A percentile compares a stretch with the other conserved stretches of the same genome.
Conservation (phyloP, 2,888 invertebrate species). For the Platycnemis pennipes region DNA sequence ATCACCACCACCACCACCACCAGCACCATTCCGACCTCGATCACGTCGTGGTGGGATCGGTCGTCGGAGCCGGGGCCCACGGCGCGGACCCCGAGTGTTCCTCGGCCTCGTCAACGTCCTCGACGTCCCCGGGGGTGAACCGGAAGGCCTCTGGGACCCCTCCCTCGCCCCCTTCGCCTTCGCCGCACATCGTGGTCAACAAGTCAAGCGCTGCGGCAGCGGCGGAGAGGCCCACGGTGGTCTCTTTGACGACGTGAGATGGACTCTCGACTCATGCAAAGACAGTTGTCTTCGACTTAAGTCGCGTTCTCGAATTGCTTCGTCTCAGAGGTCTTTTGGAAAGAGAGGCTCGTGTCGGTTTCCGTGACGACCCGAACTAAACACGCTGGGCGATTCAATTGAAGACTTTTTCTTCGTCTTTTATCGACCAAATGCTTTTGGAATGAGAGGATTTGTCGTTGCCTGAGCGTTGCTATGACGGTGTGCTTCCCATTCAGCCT, state of each 20-base stretch:
- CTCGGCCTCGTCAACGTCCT: slow-evolving; percentile 49
- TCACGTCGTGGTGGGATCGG: background rate
- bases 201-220: background rate
- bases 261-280: no score
- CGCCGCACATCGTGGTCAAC: slow-evolving; percentile 33
- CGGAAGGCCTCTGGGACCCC: slow-evolving; percentile 75
- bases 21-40: slow-evolving; percentile 69
- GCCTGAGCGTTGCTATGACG: no score
- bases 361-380: no score
- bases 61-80: background rate
- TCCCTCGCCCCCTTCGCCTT: slow-evolving; percentile 71
- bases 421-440: no score
- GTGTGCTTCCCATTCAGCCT: no score
- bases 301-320: no score
- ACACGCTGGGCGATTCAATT: no score
- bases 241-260: slow-evolving; percentile 46
- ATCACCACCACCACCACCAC: slow-evolving; percentile 69
- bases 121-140: slow-evolving; percentile 69
- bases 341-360: no score
- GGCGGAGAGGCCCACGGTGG: slow-evolving; percentile 37
- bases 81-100: slow-evolving; percentile 31
- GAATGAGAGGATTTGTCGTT: no score
- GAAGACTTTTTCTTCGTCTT: no score
- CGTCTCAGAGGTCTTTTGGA: no score
- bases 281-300: no score